Base-by-base conservation (phyloP, 1,140 invertebrate genomes). In the Drosophila orena region DNA sequence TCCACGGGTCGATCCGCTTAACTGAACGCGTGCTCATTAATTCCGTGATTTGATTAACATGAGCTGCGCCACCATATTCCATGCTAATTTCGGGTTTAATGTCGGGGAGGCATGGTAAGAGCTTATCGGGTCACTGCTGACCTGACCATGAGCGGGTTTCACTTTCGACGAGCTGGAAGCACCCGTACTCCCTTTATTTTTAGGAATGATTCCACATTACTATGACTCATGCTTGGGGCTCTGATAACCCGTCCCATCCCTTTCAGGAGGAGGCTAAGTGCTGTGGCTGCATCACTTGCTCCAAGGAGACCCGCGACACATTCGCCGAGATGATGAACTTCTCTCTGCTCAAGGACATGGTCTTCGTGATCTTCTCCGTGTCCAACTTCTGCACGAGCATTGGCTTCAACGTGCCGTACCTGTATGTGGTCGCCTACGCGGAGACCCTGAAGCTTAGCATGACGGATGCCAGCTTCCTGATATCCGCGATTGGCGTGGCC, bases 381-480 rank as follows among this genome's bases (percentile, higher is more conserved):
- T 99, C 98, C 24, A 99, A 99, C 93, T 98, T 99, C 91, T 95
- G 97, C 83, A 99, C 98, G 7, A 98, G 97, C 90, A 97, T 99
- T 77, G 98, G 98, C 35, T 99, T 98, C 93, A 98, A 99, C 92
- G 95, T 98, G 81, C 98, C 98, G 57, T 97, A 98, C 93, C 94
- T 99, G 72, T 97, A 96, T 92, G 94, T 97, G 42, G 95, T 95
- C 64, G 93, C 95, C 46, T 94, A 95, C 92, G 95, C 96, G 4
- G 93, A 95, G 55, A 91, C 94, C 8, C 77, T 95, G 46, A 93
- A 93, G 1, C 93, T 97, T 12, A 72, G 92, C 2, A 91, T 94
- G 72, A 92, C 94, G 52, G 77, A 94, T 50, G 94, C 95, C 2
- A 95, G 94, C 71, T 95, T 95, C 78, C 93, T 98, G 55, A 93